Evolutionary conservation across 2,888 invertebrate genomes (phyloP).

Genomic region (Papilio protenor): DNA sequence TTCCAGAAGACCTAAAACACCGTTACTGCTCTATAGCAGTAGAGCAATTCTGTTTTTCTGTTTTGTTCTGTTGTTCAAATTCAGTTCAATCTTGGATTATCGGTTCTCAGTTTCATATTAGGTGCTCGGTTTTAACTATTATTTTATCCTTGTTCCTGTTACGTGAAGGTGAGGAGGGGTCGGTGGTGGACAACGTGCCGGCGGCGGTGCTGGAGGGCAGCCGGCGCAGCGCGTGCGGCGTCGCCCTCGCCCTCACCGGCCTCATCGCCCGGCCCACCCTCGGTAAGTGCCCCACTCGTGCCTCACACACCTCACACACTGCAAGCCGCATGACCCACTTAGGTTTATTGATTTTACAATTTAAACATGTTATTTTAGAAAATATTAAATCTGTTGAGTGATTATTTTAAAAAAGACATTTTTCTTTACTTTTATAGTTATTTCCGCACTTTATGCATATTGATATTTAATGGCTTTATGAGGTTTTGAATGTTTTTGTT

Average conservation of each 20-base stretch:
- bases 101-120: too few species aligned
- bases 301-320: neutral
- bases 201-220: slow-evolving; percentile 77
- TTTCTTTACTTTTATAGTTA: neutral
- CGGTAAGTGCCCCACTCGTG: slow-evolving; percentile 73
- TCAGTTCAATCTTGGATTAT: too few species aligned
- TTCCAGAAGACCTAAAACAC: too few species aligned
- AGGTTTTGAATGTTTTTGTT: neutral
- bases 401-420: too few species aligned
- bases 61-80: too few species aligned
- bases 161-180: slow-evolving; percentile 60
- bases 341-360: too few species aligned
- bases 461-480: neutral
- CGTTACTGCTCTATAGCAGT: too few species aligned
- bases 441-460: neutral
- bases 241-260: slow-evolving; percentile 87
- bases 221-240: slow-evolving; percentile 82
- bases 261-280: slow-evolving; percentile 87
- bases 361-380: too few species aligned
- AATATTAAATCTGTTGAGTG: too few species aligned
- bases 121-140: neutral
- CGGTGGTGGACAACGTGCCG: slow-evolving; percentile 73
- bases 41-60: too few species aligned
- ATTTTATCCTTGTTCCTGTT: neutral
- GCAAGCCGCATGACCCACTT: neutral